phyloP scores from a whole-genome alignment of 2,888 invertebrate genomes.

The Tenthredo amoena region DNA sequence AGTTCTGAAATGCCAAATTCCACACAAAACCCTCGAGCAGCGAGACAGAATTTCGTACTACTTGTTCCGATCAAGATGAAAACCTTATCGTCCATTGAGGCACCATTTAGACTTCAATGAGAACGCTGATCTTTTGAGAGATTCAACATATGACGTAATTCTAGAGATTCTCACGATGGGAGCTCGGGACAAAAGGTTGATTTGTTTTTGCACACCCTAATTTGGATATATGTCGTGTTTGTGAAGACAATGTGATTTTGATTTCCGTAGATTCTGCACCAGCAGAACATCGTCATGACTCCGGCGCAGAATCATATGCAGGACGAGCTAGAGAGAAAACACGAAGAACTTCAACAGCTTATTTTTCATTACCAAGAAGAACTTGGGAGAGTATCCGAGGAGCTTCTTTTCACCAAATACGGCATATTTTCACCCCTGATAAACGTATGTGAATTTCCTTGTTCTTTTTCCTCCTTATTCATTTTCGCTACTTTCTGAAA shows the following conservation, averaged over 20 bases:
- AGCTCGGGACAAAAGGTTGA: not conserved
- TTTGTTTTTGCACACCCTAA: not conserved
- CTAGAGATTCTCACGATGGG: not conserved
- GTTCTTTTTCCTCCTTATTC: not conserved
- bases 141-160: too few relatives aligned
- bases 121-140: too few relatives aligned
- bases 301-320: slow-evolving; percentile 80
- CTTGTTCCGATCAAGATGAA: too few relatives aligned
- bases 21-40: not conserved
- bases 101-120: too few relatives aligned
- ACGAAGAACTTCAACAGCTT: slow-evolving; percentile 91
- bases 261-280: slow-evolving; percentile 68
- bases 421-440: slow-evolving; percentile 81
- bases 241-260: not conserved
- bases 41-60: too few relatives aligned
- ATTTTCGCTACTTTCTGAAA: not conserved
- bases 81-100: too few relatives aligned
- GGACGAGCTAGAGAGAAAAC: slow-evolving; percentile 84
- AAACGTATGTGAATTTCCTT: slow-evolving; percentile 70
- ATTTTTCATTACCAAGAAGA: slow-evolving; percentile 94
- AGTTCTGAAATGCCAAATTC: not conserved
- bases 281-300: slow-evolving; percentile 79
- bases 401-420: slow-evolving; percentile 89
- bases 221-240: not conserved
- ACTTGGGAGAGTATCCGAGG: slow-evolving; percentile 91